Conservation (phyloP, 2,797 vertebrate genomes). For the Emydoidea blandingii region DNA sequence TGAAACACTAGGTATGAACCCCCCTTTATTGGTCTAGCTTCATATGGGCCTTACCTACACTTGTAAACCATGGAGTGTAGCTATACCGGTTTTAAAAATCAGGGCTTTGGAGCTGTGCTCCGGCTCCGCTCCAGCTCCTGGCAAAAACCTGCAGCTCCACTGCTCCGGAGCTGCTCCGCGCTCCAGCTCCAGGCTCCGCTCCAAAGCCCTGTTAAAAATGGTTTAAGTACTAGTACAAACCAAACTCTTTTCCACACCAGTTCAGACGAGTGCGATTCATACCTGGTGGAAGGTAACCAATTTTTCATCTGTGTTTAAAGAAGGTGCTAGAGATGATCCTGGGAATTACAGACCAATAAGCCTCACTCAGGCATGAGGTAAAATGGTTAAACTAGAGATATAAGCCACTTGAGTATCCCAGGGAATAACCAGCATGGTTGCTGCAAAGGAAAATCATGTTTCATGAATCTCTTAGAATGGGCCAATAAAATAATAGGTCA, state of each 20-base stretch:
- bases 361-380: background rate
- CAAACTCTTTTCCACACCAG: background rate
- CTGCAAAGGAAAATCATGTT: background rate
- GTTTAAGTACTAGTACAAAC: background rate
- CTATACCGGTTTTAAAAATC: background rate
- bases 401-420: background rate
- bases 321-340: background rate
- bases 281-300: background rate
- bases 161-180: no score
- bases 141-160: no score
- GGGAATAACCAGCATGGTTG: background rate
- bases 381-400: background rate
- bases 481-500: background rate
- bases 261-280: background rate
- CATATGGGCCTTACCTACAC: background rate
- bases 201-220: background rate
- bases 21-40: background rate
- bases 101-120: no score
- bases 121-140: no score
- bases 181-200: no score
- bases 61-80: no score
- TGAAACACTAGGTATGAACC: background rate
- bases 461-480: background rate
- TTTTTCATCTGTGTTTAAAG: no score
- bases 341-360: background rate